Evolutionary conservation across 2,888 invertebrate species (phyloP), one percentile per base, ranked within the genome.

Genomic region (Dioctria linearis): DNA sequence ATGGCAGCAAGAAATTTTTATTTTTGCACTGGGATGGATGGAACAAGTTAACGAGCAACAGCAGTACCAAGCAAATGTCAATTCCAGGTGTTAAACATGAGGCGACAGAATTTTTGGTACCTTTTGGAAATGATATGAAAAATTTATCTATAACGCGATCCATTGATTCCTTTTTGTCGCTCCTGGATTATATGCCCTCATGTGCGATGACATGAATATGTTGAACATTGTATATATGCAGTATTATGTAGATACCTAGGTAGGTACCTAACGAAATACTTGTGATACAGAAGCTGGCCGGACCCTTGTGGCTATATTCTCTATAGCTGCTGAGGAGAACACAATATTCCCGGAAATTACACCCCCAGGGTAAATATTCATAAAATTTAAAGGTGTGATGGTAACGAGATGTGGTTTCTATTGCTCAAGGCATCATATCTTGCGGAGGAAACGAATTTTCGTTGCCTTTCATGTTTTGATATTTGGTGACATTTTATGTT

Each of bases 381-480:
- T 81, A 81, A 81, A 81, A 81, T 81, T 81, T 81, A 79, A 81
- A 81, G 61, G 79, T 79, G 25, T 25, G 73, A 81, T 75, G 79
- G 73, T 79, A 59, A 66, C 73, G 66, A 79, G 75, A 79, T 46
- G 66, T 71, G 75, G 75, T 61, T 69, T 69, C 61, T 67, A 61
- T 67, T 79, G 79, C 69, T 61, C n/a, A 4, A 42, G 40, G 73
- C 61, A 40, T 51, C 43, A 42, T 42, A 73, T 54, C 54, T 42
- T 57, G 59, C 40, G 57, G 57, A 59, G 73, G 73, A 73, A 73
- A 57, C 73, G 73, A 73, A 73, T 73, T 54, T 73, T 73, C 57
- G 42, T 37, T 13, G 43, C 73, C 73, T 73, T 73, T 73, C 73
- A 73, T 73, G 59, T 59, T 43, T 49, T 73, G 73, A 73, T 73